Conservation (phyloP, 1,140 invertebrate genomes). For the Formica selysi region DNA sequence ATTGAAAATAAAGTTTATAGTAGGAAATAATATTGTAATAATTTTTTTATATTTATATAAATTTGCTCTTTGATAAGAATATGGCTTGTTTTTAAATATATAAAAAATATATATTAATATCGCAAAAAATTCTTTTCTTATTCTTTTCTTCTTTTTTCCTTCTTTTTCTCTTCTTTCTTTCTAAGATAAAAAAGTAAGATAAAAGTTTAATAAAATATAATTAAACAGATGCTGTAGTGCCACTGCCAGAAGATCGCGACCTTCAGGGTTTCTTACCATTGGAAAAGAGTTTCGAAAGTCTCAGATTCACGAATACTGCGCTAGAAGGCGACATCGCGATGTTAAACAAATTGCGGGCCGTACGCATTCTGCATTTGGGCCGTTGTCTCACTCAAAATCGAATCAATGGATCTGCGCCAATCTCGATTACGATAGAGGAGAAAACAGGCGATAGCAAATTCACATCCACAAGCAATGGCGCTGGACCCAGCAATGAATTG, state of each 20-base stretch:
- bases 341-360: constrained; percentile 82
- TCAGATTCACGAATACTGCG: constrained; percentile 85
- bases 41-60: neutral
- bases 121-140: neutral
- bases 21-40: neutral
- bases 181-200: neutral
- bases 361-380: constrained; percentile 86
- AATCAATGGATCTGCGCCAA: constrained; percentile 83
- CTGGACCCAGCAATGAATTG: constrained; percentile 81
- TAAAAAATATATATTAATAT: constrained; percentile 1
- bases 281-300: constrained; percentile 87
- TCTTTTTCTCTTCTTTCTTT: too few species aligned
- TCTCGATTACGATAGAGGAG: constrained; percentile 72
- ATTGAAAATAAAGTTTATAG: neutral
- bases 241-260: constrained; percentile 93
- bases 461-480: constrained; percentile 73
- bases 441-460: constrained; percentile 75
- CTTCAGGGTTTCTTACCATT: constrained; percentile 93
- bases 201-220: neutral
- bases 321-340: constrained; percentile 75
- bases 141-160: too few species aligned
- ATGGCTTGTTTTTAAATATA: neutral
- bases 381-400: constrained; percentile 84
- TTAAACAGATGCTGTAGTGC: constrained; percentile 88
- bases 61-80: neutral